phyloP scores from a whole-genome alignment of 2,797 vertebrate species.

The Sebastes ruberrimus region DNA sequence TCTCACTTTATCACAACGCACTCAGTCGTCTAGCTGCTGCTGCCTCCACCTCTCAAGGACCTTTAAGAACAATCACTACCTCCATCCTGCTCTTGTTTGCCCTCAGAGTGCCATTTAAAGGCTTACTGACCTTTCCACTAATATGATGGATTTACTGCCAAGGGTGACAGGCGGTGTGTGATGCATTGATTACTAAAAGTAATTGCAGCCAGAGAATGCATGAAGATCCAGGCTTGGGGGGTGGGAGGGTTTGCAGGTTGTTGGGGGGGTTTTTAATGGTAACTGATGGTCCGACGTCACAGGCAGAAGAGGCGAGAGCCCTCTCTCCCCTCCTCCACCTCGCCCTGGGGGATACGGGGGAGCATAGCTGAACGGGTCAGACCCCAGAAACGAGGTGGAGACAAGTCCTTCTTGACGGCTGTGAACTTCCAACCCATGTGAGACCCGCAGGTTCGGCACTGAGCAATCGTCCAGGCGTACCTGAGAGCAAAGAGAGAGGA shows the following conservation, averaged over 20 bases:
- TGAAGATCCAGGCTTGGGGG: slow-evolving; percentile 33
- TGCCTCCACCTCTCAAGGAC: slow-evolving; percentile 1
- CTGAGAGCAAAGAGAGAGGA: slow-evolving; percentile 68
- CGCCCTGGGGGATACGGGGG: slow-evolving; percentile 90
- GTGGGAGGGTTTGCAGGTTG: not conserved
- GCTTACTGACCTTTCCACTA: slow-evolving; percentile 43
- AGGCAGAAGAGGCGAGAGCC: slow-evolving; percentile 90
- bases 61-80: slow-evolving; percentile 17
- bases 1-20: slow-evolving; percentile 1
- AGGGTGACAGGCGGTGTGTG: slow-evolving; percentile 45
- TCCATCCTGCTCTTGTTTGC: slow-evolving; percentile 1
- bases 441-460: slow-evolving; percentile 91
- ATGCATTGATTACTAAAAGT: slow-evolving; percentile 44
- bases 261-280: not conserved
- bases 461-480: slow-evolving; percentile 97
- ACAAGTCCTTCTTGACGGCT: slow-evolving; percentile 93
- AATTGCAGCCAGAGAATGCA: slow-evolving; percentile 40
- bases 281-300: slow-evolving; percentile 67
- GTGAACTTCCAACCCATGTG: slow-evolving; percentile 99
- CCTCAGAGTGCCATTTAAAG: slow-evolving; percentile 31
- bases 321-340: slow-evolving; percentile 83
- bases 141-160: slow-evolving; percentile 61
- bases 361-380: slow-evolving; percentile 95
- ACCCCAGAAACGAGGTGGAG: slow-evolving; percentile 95
- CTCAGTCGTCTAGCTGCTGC: not conserved